Conservation (phyloP, 2,797 vertebrate genomes). For the Micropoecilia bifurca region DNA sequence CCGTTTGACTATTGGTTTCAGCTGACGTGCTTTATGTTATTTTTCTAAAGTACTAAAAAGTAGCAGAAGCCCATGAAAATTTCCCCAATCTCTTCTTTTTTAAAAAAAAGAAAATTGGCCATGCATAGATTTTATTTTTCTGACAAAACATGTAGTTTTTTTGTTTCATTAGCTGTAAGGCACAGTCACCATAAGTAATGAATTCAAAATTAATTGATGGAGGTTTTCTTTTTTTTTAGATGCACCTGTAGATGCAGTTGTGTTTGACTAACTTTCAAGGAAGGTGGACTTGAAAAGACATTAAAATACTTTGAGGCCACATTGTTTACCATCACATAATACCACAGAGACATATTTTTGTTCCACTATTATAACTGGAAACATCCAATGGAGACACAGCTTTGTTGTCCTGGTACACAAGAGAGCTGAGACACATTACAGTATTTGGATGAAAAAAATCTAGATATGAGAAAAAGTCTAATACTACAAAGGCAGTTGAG, state of each 20-base stretch:
- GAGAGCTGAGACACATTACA: not conserved
- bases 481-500: not conserved
- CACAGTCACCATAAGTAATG: not conserved
- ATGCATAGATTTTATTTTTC: not conserved
- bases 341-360: not conserved
- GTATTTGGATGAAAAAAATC: not conserved
- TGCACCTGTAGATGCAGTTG: too few species aligned
- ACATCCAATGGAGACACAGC: not conserved
- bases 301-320: not conserved
- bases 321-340: not conserved
- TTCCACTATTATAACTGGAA: not conserved
- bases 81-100: too few species aligned
- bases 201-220: not conserved
- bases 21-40: not conserved
- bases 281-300: not conserved
- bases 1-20: not conserved
- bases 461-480: not conserved
- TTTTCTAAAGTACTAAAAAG: not conserved
- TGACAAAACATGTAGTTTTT: not conserved
- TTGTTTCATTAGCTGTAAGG: not conserved
- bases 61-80: too few species aligned
- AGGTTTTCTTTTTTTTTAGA: too few species aligned
- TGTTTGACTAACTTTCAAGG: not conserved
- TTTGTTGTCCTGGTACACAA: not conserved
- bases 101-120: too few species aligned